Evolutionary conservation across 2,113 vertebrate species (phyloP).

Genomic region (Gambusia affinis): DNA sequence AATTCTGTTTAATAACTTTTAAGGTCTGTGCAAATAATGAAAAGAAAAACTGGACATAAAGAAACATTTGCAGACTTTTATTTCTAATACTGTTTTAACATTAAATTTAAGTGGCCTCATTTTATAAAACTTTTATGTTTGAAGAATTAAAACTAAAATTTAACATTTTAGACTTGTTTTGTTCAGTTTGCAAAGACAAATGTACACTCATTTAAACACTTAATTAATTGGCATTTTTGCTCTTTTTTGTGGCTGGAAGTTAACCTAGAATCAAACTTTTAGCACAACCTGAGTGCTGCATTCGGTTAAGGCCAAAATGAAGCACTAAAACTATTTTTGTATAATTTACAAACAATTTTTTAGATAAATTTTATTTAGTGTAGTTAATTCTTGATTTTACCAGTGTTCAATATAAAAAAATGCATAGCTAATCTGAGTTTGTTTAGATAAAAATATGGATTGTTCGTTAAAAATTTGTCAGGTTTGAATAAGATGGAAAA

Average conservation of each 20-base stretch:
- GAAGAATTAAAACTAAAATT: background rate
- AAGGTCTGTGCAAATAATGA: background rate
- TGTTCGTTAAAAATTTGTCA: too few relatives aligned
- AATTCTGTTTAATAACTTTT: background rate
- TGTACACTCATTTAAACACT: too few relatives aligned
- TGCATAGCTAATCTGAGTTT: too few relatives aligned
- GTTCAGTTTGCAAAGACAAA: too few relatives aligned
- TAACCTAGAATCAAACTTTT: too few relatives aligned
- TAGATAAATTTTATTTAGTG: background rate
- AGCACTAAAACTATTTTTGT: too few relatives aligned
- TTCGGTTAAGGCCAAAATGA: too few relatives aligned
- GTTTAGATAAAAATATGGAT: too few relatives aligned
- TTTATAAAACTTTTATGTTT: background rate
- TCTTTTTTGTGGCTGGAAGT: too few relatives aligned
- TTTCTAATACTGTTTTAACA: background rate
- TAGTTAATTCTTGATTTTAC: background rate
- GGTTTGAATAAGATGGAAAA: too few relatives aligned
- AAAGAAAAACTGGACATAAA: background rate
- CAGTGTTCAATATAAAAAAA: background rate
- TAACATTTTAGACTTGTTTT: background rate
- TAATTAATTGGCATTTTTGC: too few relatives aligned
- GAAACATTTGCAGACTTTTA: background rate
- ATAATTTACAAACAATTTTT: background rate
- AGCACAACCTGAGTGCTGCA: too few relatives aligned
- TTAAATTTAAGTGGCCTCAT: background rate